These are phyloP conservation scores for Griposia aprilina DNA, from an alignment of 2,888 invertebrate species.

Conservation along the genomic window DNA sequence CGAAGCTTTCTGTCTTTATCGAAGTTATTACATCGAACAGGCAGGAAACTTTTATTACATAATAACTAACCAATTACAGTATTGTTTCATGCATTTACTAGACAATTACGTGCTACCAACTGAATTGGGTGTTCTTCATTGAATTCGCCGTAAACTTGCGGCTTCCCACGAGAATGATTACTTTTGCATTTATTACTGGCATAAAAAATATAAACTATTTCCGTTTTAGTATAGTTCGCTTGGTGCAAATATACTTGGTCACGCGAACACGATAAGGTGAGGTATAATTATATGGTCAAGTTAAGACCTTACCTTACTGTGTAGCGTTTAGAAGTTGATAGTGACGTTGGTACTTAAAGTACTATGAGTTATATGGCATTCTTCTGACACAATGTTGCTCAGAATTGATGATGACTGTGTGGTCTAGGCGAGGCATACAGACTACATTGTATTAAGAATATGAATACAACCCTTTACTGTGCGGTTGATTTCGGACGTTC, in stretches of 20 bases:
- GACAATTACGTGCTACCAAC: slow-evolving; percentile 34
- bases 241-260: slow-evolving; percentile 66
- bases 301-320: slow-evolving; percentile 29
- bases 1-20: slow-evolving; percentile 8
- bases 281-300: slow-evolving; percentile 56
- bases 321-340: slow-evolving; percentile 17
- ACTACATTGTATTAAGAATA: slow-evolving; percentile 54
- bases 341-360: slow-evolving; percentile 17
- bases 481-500: slow-evolving; percentile 37
- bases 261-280: slow-evolving; percentile 69
- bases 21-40: slow-evolving; percentile 22
- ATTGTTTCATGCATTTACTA: slow-evolving; percentile 62
- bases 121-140: slow-evolving; percentile 59
- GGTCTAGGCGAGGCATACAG: slow-evolving; percentile 39
- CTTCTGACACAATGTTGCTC: slow-evolving; percentile 52
- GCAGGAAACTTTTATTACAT: slow-evolving; percentile 28
- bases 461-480: slow-evolving; percentile 39
- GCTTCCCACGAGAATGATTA: slow-evolving; percentile 73
- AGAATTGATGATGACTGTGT: slow-evolving; percentile 50
- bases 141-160: slow-evolving; percentile 48
- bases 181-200: slow-evolving; percentile 70
- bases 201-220: slow-evolving; percentile 73
- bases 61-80: slow-evolving; percentile 43
- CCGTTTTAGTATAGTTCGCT: slow-evolving; percentile 67
- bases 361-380: slow-evolving; percentile 26